Evolutionary conservation across 2,888 invertebrate species (phyloP).

Genomic region (Drosophila anceps): DNA sequence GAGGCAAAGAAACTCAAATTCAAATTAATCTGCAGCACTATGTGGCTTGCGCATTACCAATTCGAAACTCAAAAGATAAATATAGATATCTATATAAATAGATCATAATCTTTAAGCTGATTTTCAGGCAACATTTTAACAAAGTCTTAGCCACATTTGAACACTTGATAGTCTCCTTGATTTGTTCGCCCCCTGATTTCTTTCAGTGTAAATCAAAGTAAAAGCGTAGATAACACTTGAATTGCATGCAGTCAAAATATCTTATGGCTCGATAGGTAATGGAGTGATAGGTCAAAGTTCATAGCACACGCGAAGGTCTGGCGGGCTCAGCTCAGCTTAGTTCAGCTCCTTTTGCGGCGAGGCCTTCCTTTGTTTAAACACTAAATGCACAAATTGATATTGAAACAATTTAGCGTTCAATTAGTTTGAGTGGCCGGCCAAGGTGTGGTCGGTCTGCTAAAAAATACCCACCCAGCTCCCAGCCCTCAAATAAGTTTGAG

Average conservation of each 20-base stretch:
- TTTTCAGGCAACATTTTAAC: neutral
- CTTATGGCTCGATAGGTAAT: conserved; percentile 2
- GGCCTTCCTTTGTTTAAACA: conserved; percentile 57
- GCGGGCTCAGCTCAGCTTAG: neutral
- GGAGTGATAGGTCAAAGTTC: conserved; percentile 63
- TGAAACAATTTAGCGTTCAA: conserved; percentile 72
- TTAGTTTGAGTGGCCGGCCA: conserved; percentile 69
- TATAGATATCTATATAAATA: neutral
- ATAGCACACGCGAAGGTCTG: conserved; percentile 42
- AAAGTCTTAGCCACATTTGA: neutral
- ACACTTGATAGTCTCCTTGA: neutral
- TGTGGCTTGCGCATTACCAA: too few relatives aligned
- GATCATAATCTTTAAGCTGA: neutral
- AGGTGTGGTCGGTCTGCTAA: conserved; percentile 51
- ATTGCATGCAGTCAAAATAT: conserved; percentile 33
- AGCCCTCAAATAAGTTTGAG: conserved; percentile 14
- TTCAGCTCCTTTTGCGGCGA: neutral
- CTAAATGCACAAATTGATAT: conserved; percentile 70
- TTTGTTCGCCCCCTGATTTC: neutral
- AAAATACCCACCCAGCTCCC: conserved; percentile 8
- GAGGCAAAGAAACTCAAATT: neutral
- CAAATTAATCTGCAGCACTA: neutral
- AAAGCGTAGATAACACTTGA: conserved; percentile 50
- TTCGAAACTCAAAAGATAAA: neutral
- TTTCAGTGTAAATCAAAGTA: conserved; percentile 50